A percentile compares a stretch with the other conserved stretches of the same genome.
Evolutionary conservation across 2,113 vertebrate genomes (phyloP).

Genomic region (Hoplias malabaricus): DNA sequence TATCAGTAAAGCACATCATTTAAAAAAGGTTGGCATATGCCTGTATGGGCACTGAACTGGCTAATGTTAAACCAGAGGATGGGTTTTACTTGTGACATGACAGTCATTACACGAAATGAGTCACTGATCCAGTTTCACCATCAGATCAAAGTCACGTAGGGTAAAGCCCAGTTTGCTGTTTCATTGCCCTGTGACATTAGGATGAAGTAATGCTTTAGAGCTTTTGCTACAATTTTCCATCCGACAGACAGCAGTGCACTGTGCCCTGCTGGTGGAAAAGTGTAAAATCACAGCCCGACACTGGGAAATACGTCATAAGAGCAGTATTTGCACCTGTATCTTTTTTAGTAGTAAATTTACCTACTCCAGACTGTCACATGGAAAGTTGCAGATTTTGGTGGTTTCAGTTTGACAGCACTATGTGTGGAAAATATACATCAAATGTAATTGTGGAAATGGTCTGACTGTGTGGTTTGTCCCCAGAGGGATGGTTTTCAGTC

Average conservation of each 20-base stretch:
- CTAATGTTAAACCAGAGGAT: too few species aligned
- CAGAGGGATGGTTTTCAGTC: slow-evolving; percentile 99
- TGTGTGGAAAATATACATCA: background rate
- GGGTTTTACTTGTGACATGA: too few species aligned
- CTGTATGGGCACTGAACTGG: too few species aligned
- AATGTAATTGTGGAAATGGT: background rate
- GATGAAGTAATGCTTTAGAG: background rate
- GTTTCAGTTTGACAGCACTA: slow-evolving; percentile 68
- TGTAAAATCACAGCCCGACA: background rate
- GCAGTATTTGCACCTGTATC: background rate
- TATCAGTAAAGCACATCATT: too few species aligned
- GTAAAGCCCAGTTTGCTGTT: too few species aligned
- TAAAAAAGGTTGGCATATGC: too few species aligned
- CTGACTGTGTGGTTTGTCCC: slow-evolving; percentile 37
- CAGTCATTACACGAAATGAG: too few species aligned
- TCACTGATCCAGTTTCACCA: too few species aligned
- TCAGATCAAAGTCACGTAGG: too few species aligned
- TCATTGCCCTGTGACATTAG: background rate
- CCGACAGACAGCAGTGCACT: background rate
- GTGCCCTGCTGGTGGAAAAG: slow-evolving; percentile 22
- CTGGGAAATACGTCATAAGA: too few species aligned
- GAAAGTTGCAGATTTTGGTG: slow-evolving; percentile 14
- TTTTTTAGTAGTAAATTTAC: background rate
- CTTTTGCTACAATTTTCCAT: too few species aligned
- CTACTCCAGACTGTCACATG: background rate